Conservation (phyloP, 2,797 vertebrate species). For the Sandelia bainsii region DNA sequence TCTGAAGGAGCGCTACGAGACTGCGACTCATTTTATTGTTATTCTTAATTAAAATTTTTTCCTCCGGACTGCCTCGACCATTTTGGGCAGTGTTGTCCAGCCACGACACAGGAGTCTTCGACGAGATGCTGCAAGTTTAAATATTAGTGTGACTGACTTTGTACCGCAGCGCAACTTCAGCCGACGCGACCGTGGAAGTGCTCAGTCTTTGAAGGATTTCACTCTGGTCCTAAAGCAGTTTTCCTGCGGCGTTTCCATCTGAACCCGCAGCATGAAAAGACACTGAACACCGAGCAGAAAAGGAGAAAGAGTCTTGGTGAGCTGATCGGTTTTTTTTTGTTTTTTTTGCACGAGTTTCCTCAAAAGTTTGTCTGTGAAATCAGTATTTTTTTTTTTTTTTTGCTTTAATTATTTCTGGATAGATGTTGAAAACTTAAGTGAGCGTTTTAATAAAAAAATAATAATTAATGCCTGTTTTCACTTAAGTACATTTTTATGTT, state of each 20-base stretch:
- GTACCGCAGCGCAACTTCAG: slow-evolving; percentile 48
- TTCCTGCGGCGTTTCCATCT: slow-evolving; percentile 41
- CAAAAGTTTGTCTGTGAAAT: slow-evolving; percentile 36
- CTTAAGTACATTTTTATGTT: not conserved
- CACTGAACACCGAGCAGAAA: not conserved
- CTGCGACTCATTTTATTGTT: not conserved
- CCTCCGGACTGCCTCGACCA: not conserved
- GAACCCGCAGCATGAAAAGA: slow-evolving; percentile 33
- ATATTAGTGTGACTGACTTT: slow-evolving; percentile 37
- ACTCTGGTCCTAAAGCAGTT: slow-evolving; percentile 37
- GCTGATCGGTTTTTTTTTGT: not conserved
- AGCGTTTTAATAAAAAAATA: not conserved
- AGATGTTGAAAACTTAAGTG: not conserved
- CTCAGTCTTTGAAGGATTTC: slow-evolving; percentile 30
- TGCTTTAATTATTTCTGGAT: not conserved
- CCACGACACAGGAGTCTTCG: slow-evolving; percentile 25
- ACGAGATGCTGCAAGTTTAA: slow-evolving; percentile 42
- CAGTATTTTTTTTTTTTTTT: not conserved
- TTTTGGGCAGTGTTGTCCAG: slow-evolving; percentile 11
- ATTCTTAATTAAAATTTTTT: not conserved
- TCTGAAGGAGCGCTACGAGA: not conserved
- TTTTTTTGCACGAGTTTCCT: not conserved
- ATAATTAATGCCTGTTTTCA: not conserved
- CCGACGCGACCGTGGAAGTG: slow-evolving; percentile 21
- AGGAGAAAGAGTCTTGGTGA: slow-evolving; percentile 37